Evolutionary conservation across 2,113 vertebrate species (phyloP), one percentile per base, ranked within the genome.

Genomic region (Spea multiplicata): DNA sequence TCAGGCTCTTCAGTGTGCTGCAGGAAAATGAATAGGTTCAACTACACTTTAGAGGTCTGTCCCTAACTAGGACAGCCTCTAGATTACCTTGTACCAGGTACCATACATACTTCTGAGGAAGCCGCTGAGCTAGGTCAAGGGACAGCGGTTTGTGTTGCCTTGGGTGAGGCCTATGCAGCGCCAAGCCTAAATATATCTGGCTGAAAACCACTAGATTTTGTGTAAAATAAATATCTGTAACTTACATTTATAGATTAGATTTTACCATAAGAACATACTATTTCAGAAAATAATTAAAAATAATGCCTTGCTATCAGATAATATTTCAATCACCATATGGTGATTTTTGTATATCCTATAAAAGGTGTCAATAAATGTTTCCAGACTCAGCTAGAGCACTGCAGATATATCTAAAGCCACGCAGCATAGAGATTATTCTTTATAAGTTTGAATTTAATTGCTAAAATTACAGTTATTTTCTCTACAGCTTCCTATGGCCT

Each of bases 381-480:
- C 50, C 48, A 44, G 50, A 44, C 47, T 30, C 4, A 6, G 13
- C 17, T 71, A 78, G n/a, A 78, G 72, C 50, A 64, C 44, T 12
- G 47, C 13, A 65, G 71, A 77, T 64, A 13, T 71, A 9, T 70
- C 47, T 17, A 12, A 72, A 44, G 66, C 48, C 49, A n/a, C 50
- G 49, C 48, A 10, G 47, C 8, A 70, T 4, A 8, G 59, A 62
- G 49, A 14, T 46, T 78, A 72, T 53, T 78, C 66, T 75, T 66
- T 66, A 53, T 65, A 17, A 45, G 48, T 53, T 64, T 71, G 66
- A 59, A 78, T 78, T 16, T 64, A 71, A 78, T 65, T 78, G 66
- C 16, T 30, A 30, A 30, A 30, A 30, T 30, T 30, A 30, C 14
- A 8, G n/a, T 10, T 71, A 66, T 50, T 65, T 78, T 64, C 17